These are phyloP conservation scores for Parazoanthus darwini DNA, from an alignment of 92 coral and sea anemone genomes.

Conservation along the genomic window DNA sequence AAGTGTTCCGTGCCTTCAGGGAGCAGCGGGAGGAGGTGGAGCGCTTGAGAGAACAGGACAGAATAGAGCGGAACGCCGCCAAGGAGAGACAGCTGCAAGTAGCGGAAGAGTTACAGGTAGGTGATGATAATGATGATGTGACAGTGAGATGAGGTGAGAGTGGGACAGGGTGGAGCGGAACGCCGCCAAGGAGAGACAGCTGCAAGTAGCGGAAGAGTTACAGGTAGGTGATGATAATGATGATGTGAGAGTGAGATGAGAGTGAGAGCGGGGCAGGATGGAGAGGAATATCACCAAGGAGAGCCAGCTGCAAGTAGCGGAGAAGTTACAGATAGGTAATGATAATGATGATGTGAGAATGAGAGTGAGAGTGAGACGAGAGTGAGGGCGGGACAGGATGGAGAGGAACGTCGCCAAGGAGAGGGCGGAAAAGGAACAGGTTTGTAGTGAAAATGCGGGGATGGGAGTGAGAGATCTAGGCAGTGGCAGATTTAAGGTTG, in stretches of 20 bases:
- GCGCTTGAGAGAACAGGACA: conserved; percentile 82
- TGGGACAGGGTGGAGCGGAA: conserved; percentile 82
- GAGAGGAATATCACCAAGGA: no score
- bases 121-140: background rate
- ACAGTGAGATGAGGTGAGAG: no score
- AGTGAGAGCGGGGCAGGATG: conserved; percentile 46
- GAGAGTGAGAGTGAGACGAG: background rate
- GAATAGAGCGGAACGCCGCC: conserved; percentile 80
- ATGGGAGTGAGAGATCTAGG: no score
- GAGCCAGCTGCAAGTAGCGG: no score
- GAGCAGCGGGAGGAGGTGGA: conserved; percentile 85
- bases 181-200: conserved; percentile 87
- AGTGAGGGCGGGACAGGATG: conserved; percentile 45
- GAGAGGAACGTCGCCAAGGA: no score
- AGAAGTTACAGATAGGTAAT: no score
- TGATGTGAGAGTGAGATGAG: no score
- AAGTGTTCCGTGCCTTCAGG: conserved; percentile 79
- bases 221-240: conserved; percentile 62
- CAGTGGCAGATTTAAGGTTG: no score
- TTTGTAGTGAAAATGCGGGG: no score
- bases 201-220: conserved; percentile 88
- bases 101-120: conserved; percentile 94
- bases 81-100: conserved; percentile 90
- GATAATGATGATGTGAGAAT: background rate
- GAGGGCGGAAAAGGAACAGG: no score